phyloP scores from a whole-genome alignment of 2,888 invertebrate genomes.

The Tolmerus cingulatus region DNA sequence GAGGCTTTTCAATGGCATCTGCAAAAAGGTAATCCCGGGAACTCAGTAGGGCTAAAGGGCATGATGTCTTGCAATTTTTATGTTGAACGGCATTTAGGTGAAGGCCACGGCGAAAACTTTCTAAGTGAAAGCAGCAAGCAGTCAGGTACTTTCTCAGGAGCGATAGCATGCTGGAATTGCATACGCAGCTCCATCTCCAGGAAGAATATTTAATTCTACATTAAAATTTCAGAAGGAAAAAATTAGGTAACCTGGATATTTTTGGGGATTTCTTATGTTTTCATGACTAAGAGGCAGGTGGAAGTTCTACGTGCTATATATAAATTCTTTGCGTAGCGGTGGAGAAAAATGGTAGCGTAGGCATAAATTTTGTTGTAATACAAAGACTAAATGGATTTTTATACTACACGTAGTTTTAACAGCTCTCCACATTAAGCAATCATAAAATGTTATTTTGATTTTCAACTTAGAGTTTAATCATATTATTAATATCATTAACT shows the following conservation, averaged over 20 bases:
- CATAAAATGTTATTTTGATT: not conserved
- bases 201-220: constrained; percentile 1
- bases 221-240: constrained; percentile 14
- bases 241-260: constrained; percentile 9
- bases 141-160: not conserved
- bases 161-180: not conserved
- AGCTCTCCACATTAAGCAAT: not conserved
- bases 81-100: constrained; percentile 20
- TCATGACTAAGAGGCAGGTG: not conserved
- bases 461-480: not conserved
- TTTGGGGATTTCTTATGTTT: not conserved
- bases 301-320: not conserved
- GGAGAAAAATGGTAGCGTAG: not conserved
- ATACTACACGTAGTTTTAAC: not conserved
- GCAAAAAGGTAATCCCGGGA: constrained; percentile 6
- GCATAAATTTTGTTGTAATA: not conserved
- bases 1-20: constrained; percentile 26
- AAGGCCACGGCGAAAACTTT: constrained; percentile 25
- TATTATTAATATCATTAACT: no score
- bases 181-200: not conserved
- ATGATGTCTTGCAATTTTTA: constrained; percentile 34
- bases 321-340: not conserved
- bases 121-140: constrained; percentile 4
- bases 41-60: constrained; percentile 23
- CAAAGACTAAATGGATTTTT: not conserved